Evolutionary conservation across 1,140 invertebrate genomes (phyloP).

Genomic region (Acyrthosiphon pisum): DNA sequence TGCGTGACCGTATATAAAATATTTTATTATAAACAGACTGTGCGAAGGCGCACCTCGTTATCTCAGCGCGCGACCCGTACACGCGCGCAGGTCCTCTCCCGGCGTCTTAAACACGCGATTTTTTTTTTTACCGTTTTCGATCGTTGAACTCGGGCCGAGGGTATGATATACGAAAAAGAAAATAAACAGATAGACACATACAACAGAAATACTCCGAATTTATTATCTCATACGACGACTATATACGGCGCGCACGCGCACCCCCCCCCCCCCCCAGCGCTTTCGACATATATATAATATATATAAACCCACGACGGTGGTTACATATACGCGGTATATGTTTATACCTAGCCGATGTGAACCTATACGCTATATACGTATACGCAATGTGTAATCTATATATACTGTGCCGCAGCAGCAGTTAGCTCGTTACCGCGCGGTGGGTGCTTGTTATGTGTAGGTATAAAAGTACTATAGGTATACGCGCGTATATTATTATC

Average conservation of each 20-base stretch:
- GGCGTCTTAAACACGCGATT: background rate
- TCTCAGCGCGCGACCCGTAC: background rate
- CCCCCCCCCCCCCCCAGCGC: too few species aligned
- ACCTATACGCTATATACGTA: background rate
- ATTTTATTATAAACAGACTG: background rate
- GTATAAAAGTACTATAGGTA: background rate
- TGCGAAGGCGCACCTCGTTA: background rate
- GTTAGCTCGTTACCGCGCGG: background rate
- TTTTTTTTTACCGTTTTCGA: constrained; percentile 36
- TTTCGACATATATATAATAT: too few species aligned
- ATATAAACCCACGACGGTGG: too few species aligned
- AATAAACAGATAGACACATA: background rate
- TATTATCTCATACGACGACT: background rate
- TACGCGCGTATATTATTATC: background rate
- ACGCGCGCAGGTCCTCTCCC: background rate
- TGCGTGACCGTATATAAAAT: background rate
- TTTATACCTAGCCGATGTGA: background rate
- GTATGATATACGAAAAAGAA: background rate
- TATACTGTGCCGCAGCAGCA: too few species aligned
- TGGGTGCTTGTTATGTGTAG: background rate
- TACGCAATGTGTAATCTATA: background rate
- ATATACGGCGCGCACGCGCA: background rate
- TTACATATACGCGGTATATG: background rate
- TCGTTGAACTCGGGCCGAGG: constrained; percentile 20
- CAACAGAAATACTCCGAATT: background rate